Percentiles rank a stretch among this genome's conserved stretches.
Evolutionary conservation across 2,888 invertebrate species (phyloP).

Genomic region (Craniophora ligustri): DNA sequence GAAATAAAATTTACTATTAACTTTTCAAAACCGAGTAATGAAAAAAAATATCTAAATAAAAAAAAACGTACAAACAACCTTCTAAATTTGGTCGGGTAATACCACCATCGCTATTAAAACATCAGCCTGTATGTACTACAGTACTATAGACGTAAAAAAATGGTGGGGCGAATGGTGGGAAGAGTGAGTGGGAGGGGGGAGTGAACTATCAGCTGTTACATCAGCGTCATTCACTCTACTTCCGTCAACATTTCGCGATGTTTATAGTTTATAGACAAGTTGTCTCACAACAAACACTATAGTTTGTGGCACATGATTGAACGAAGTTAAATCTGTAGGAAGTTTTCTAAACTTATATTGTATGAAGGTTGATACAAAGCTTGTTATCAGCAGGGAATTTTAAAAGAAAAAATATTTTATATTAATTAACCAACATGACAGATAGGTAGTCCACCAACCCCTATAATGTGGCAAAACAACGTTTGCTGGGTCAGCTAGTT

Average conservation of each 20-base stretch:
- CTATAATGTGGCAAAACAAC: too few relatives aligned
- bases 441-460: too few relatives aligned
- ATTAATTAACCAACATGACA: too few relatives aligned
- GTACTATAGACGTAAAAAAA: conserved; percentile 13
- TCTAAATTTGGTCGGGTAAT: conserved; percentile 62
- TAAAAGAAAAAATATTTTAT: too few relatives aligned
- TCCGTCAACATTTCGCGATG: conserved; percentile 62
- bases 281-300: too few relatives aligned
- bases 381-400: too few relatives aligned
- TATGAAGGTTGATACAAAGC: too few relatives aligned
- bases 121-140: conserved; percentile 76
- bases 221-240: conserved; percentile 51
- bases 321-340: conserved; percentile 8
- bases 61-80: conserved; percentile 20
- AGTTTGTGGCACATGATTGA: conserved; percentile 17
- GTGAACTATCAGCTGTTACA: conserved; percentile 63
- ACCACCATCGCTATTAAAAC: conserved; percentile 41
- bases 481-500: too few relatives aligned
- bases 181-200: conserved; percentile 5
- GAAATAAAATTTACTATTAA: background rate
- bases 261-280: too few relatives aligned
- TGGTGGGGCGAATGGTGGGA: conserved; percentile 27
- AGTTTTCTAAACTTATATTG: conserved; percentile 5
- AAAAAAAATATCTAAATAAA: too few relatives aligned
- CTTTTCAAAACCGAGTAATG: too few relatives aligned